phyloP scores from a whole-genome alignment of 2,113 vertebrate genomes.

The Neoarius graeffei region DNA sequence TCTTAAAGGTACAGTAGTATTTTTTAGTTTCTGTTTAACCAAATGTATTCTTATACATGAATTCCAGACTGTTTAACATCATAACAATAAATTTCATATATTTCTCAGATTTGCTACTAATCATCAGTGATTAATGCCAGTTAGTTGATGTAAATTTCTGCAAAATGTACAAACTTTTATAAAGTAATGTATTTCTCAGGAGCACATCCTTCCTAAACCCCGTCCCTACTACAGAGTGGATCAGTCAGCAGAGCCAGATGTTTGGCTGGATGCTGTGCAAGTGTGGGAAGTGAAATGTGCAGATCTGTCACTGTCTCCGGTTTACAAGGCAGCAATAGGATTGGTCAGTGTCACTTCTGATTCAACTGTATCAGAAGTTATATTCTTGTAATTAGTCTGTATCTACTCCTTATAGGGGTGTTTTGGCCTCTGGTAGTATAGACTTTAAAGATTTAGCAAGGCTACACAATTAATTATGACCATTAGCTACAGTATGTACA shows the following conservation, averaged over 20 bases:
- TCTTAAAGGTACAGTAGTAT: conserved; percentile 77
- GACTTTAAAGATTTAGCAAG: neutral
- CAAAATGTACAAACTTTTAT: neutral
- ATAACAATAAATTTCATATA: neutral
- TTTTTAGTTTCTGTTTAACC: neutral
- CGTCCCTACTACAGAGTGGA: conserved; percentile 84
- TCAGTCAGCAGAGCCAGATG: conserved; percentile 78
- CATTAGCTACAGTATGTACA: neutral
- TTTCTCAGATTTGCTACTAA: neutral
- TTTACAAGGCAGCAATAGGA: conserved; percentile 86
- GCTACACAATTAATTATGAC: neutral
- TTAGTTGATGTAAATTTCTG: neutral
- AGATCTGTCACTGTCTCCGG: conserved; percentile 86
- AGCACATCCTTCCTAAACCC: conserved; percentile 77
- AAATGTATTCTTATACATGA: neutral
- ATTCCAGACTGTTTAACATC: neutral
- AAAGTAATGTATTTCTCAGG: conserved; percentile 63
- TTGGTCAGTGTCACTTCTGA: conserved; percentile 75
- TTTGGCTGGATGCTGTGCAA: conserved; percentile 84
- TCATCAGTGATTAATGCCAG: neutral
- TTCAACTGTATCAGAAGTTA: neutral
- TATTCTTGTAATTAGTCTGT: neutral
- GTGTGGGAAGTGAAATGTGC: conserved; percentile 94
- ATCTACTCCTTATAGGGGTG: neutral
- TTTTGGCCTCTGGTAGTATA: neutral